A percentile compares a stretch with the other conserved stretches of the same genome.
phyloP scores from a whole-genome alignment of 2,888 invertebrate species.

The Sinohyriopsis cumingii region DNA sequence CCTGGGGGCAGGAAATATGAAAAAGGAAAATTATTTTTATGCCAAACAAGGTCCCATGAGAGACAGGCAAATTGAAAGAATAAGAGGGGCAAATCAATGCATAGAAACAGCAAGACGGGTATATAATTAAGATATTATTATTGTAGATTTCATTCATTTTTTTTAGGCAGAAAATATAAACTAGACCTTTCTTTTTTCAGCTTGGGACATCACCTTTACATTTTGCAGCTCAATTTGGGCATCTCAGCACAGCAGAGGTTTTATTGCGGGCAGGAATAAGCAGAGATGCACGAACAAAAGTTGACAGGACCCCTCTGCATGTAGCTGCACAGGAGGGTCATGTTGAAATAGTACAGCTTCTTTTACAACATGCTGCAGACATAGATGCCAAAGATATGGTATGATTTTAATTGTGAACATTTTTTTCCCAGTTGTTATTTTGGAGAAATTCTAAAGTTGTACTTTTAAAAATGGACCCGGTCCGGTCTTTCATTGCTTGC shows the following conservation, averaged over 20 bases:
- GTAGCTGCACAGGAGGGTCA: conserved; percentile 91
- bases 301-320: conserved; percentile 92
- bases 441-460: not conserved
- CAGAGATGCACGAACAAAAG: conserved; percentile 91
- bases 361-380: conserved; percentile 81
- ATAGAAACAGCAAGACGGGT: no score
- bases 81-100: no score
- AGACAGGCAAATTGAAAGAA: no score
- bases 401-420: conserved; percentile 68
- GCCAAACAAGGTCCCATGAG: no score
- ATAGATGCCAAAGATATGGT: conserved; percentile 87
- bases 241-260: conserved; percentile 84
- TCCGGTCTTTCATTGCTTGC: not conserved
- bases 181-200: conserved; percentile 72
- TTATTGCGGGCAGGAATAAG: conserved; percentile 89
- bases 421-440: not conserved
- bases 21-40: no score
- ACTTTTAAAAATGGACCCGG: not conserved
- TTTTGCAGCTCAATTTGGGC: conserved; percentile 87
- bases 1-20: no score
- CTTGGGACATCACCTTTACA: conserved; percentile 92
- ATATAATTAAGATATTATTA: no score
- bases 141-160: not conserved
- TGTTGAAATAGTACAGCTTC: conserved; percentile 80
- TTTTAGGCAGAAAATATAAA: not conserved